Conservation (phyloP, 2,888 invertebrate species). For the Pomacea canaliculata region DNA sequence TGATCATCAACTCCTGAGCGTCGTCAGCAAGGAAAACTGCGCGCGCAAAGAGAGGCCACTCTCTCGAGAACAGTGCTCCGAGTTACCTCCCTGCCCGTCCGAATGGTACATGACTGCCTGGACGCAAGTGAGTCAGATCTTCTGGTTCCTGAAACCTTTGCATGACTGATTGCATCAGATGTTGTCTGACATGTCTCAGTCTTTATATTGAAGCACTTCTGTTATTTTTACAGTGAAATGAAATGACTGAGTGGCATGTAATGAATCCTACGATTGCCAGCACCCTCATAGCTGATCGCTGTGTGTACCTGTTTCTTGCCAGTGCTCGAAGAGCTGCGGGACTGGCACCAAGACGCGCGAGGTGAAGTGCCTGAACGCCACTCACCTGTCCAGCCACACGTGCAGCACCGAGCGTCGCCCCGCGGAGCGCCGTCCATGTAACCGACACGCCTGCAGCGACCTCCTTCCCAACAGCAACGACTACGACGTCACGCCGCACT, state of each 20-base stretch:
- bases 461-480: slow-evolving; percentile 1
- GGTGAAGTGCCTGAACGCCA: slow-evolving; percentile 73
- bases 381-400: slow-evolving; percentile 31
- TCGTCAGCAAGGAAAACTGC: slow-evolving; percentile 72
- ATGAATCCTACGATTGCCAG: slow-evolving; percentile 65
- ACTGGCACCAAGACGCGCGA: slow-evolving; percentile 75
- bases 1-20: slow-evolving; percentile 32
- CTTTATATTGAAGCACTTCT: too few relatives aligned
- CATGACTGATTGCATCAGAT: too few relatives aligned
- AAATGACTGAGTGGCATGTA: too few relatives aligned
- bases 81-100: slow-evolving; percentile 75
- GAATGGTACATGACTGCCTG: slow-evolving; percentile 85
- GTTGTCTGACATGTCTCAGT: too few relatives aligned
- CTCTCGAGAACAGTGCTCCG: slow-evolving; percentile 76
- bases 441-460: slow-evolving; percentile 31
- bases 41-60: slow-evolving; percentile 76
- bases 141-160: too few relatives aligned
- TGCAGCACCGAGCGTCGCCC: slow-evolving; percentile 30
- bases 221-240: too few relatives aligned
- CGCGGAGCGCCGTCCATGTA: slow-evolving; percentile 34
- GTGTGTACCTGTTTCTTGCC: slow-evolving; percentile 20
- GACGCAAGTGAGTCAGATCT: slow-evolving; percentile 74
- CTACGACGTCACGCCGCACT: slow-evolving; percentile 1
- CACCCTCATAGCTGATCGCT: slow-evolving; percentile 72
- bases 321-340: slow-evolving; percentile 80